Percentiles rank a stretch among this genome's conserved stretches.
phyloP scores from a whole-genome alignment of 2,888 invertebrate species.

The Anaspis maculata region DNA sequence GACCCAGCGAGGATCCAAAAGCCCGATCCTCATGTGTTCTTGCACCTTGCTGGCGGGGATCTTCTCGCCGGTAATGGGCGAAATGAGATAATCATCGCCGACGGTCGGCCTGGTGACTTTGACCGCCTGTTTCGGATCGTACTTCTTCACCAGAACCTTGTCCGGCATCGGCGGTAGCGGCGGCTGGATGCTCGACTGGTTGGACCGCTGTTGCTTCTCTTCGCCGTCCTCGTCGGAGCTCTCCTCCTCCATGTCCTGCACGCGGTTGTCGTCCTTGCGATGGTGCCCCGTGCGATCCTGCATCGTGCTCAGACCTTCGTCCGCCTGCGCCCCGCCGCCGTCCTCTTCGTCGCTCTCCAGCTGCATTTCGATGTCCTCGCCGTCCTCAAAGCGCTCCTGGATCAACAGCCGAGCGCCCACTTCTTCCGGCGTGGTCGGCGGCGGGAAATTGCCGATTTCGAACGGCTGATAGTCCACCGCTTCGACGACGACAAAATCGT shows the following conservation, averaged over 20 bases:
- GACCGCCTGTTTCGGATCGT: constrained; percentile 81
- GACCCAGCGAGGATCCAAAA: constrained; percentile 95
- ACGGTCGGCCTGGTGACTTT: constrained; percentile 54
- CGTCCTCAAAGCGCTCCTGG: constrained; percentile 73
- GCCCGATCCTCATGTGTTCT: constrained; percentile 95
- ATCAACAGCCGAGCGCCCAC: constrained; percentile 91
- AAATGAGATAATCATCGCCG: constrained; percentile 87
- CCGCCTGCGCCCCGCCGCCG: constrained; percentile 19
- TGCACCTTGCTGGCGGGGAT: constrained; percentile 96
- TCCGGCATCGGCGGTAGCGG: constrained; percentile 83
- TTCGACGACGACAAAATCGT: constrained; percentile 99
- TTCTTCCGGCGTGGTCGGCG: constrained; percentile 94
- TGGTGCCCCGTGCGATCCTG: constrained; percentile 53
- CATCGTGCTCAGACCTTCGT: constrained; percentile 56
- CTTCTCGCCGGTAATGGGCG: constrained; percentile 96
- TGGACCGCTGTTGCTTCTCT: constrained; percentile 29
- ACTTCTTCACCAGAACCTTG: constrained; percentile 92
- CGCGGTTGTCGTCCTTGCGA: constrained; percentile 50
- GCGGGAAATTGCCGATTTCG: constrained; percentile 92
- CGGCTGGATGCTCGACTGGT: constrained; percentile 42
- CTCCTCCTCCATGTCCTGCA: constrained; percentile 91
- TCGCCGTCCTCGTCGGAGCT: constrained; percentile 61
- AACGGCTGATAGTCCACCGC: constrained; percentile 98
- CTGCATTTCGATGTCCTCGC: constrained; percentile 84
- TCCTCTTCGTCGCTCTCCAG: constrained; percentile 73